Percentiles rank a stretch among this genome's conserved stretches.
Evolutionary conservation across 2,113 vertebrate species (phyloP).

Genomic region (human): GRCh38 chr2:79528501-79529000

Average conservation of each 20-base stretch:
- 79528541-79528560: not conserved
- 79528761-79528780: constrained; percentile 24
- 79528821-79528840: not conserved
- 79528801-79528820: not conserved
- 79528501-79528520: not conserved
- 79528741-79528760: not conserved
- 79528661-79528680: not conserved
- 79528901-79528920: not conserved
- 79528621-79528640: not conserved
- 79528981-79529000: not conserved
- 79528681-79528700: not conserved
- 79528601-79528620: not conserved
- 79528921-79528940: not conserved
- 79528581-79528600: not conserved
- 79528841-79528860: not conserved
- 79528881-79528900: not conserved
- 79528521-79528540: not conserved
- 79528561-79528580: not conserved
- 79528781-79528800: not conserved
- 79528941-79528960: not conserved
- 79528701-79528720: not conserved
- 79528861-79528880: not conserved
- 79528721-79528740: not conserved
- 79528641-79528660: not conserved
- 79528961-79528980: not conserved